Evolutionary conservation across 2,888 invertebrate genomes (phyloP).

Genomic region (Epsilonema sp.): DNA sequence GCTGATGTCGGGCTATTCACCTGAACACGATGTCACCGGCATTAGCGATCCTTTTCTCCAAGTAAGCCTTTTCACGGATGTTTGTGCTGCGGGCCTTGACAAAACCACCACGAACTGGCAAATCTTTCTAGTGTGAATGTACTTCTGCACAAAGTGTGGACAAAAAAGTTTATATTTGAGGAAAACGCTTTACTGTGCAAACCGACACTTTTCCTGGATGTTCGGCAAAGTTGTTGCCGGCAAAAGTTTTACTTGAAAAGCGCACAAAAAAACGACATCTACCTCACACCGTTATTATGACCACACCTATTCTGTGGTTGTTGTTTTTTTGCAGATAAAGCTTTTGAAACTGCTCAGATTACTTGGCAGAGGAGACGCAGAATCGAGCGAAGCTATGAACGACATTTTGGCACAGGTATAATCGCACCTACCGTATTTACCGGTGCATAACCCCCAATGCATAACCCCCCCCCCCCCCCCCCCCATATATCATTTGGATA

Average conservation of each 20-base stretch:
- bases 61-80: too few relatives aligned
- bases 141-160: background rate
- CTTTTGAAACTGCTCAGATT: constrained; percentile 79
- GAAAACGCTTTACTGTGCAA: too few relatives aligned
- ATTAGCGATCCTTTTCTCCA: constrained; percentile 97
- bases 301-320: constrained; percentile 11
- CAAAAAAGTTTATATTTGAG: too few relatives aligned
- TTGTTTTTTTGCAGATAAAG: constrained; percentile 77
- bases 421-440: too few relatives aligned
- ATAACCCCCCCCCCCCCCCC: too few relatives aligned
- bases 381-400: constrained; percentile 98
- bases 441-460: too few relatives aligned
- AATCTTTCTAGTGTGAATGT: background rate
- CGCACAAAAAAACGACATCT: background rate
- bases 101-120: too few relatives aligned
- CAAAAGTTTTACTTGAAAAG: background rate
- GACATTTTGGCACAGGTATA: constrained; percentile 83
- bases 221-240: too few relatives aligned
- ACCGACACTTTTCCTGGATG: too few relatives aligned
- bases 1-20: constrained; percentile 93
- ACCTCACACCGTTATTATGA: background rate
- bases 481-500: too few relatives aligned
- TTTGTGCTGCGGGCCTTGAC: too few relatives aligned
- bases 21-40: constrained; percentile 97
- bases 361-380: constrained; percentile 81